phyloP scores from a whole-genome alignment of 2,797 vertebrate species.

The Halcyon smyrnensis region DNA sequence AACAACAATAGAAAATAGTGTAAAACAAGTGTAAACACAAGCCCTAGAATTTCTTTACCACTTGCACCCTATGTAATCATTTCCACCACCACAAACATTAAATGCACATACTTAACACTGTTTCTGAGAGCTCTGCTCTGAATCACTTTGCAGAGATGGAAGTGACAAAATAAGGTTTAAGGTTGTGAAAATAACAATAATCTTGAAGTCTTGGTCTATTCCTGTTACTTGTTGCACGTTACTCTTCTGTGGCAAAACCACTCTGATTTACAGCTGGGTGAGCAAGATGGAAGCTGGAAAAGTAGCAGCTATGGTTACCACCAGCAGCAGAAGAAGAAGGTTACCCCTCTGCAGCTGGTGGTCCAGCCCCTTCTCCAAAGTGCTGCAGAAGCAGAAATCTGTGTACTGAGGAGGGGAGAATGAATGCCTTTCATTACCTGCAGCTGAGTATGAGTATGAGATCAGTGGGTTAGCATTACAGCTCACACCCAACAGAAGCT shows the following conservation, averaged over 20 bases:
- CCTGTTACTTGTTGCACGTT: background rate
- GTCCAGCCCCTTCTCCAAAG: background rate
- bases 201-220: background rate
- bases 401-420: background rate
- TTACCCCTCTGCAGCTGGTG: fast-evolving
- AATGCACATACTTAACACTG: background rate
- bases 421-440: background rate
- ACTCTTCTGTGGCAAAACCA: background rate
- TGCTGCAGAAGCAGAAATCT: background rate
- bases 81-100: fast-evolving
- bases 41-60: background rate
- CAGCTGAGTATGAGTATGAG: background rate
- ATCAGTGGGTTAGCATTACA: background rate
- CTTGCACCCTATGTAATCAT: background rate
- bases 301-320: background rate
- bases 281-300: background rate
- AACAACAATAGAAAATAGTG: background rate
- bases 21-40: background rate
- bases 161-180: background rate
- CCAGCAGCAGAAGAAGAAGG: background rate
- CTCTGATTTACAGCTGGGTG: background rate
- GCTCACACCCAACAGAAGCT: background rate
- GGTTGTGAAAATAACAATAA: background rate
- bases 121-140: background rate
- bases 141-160: background rate